These are phyloP conservation scores for Pongo abelii DNA, from an alignment of 2,113 vertebrate genomes.

Conservation along the genomic window DNA sequence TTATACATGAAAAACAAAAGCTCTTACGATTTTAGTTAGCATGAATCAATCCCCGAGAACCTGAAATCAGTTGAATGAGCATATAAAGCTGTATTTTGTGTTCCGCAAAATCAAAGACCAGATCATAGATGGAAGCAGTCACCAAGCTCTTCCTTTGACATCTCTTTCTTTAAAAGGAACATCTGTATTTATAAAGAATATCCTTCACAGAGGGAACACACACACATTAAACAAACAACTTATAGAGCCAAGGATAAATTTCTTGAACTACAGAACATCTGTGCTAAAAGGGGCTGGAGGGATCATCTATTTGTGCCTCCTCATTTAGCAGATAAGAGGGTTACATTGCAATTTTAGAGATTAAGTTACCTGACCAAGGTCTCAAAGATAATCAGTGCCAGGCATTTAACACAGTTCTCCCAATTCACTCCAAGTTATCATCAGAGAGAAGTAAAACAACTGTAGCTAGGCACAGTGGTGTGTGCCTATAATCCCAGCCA, in stretches of 20 bases:
- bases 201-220: neutral
- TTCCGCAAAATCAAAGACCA: neutral
- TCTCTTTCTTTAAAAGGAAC: neutral
- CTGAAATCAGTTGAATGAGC: neutral
- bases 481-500: neutral
- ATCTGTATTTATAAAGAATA: neutral
- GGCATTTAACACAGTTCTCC: neutral
- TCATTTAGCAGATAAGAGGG: neutral
- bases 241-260: neutral
- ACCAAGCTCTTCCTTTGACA: conserved; percentile 21
- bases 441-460: neutral
- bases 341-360: neutral
- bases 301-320: neutral
- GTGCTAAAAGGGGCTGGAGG: neutral
- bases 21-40: conserved; percentile 1
- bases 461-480: too few relatives aligned
- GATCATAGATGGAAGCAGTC: neutral
- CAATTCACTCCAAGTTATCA: neutral
- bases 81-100: conserved; percentile 29
- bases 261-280: neutral
- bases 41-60: neutral
- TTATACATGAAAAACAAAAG: neutral
- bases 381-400: neutral
- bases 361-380: neutral
- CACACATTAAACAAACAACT: neutral